Evolutionary conservation across 2,113 vertebrate species (phyloP).

Genomic region (Peromyscus polionotus): DNA sequence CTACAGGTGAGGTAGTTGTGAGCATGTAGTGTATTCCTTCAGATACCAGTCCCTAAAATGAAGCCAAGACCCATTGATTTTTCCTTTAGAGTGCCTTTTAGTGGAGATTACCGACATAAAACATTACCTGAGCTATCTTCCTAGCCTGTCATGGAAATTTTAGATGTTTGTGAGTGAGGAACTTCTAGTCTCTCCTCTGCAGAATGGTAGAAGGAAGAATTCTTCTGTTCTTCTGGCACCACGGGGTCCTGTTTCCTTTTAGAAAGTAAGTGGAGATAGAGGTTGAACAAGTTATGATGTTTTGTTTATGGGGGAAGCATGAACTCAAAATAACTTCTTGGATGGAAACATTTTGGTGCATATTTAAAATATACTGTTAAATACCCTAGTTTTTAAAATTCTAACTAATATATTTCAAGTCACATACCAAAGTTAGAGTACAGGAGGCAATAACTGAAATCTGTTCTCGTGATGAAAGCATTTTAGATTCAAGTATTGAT

Average conservation of each 20-base stretch:
- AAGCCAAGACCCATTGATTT: not conserved
- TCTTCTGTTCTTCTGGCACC: not conserved
- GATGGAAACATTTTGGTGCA: not conserved
- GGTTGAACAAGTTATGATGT: not conserved
- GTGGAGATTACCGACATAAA: not conserved
- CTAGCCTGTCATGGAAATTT: not conserved
- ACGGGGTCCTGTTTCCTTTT: not conserved
- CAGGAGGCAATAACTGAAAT: not conserved
- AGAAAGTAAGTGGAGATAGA: not conserved
- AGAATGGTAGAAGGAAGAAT: not conserved
- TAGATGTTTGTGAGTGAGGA: not conserved
- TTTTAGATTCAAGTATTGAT: constrained; percentile 69
- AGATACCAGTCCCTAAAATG: not conserved
- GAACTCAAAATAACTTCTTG: not conserved
- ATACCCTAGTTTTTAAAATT: not conserved
- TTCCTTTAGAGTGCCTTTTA: not conserved
- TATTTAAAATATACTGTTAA: not conserved
- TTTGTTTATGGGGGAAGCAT: not conserved
- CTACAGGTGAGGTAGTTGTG: not conserved
- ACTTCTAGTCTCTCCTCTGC: not conserved
- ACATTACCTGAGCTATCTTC: not conserved
- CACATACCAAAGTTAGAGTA: not conserved
- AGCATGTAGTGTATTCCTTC: not conserved
- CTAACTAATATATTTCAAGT: constrained; percentile 33
- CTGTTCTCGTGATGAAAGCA: constrained; percentile 53